Conservation (phyloP, 2,888 invertebrate genomes). For the Anorthoa munda region DNA sequence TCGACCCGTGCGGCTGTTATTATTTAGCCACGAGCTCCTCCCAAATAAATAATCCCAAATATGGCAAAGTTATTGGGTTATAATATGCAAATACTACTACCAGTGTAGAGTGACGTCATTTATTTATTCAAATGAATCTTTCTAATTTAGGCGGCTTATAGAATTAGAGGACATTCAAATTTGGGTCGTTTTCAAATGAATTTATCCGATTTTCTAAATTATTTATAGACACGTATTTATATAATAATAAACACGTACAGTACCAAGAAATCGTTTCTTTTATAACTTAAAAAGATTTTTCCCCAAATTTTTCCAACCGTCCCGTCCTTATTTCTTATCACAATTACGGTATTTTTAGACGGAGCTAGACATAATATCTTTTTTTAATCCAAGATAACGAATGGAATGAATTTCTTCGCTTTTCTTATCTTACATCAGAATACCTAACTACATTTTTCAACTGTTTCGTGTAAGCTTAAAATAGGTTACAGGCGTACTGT, state of each 20-base stretch:
- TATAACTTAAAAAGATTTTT: neutral
- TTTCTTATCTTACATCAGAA: neutral
- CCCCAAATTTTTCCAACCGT: neutral
- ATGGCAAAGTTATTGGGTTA: neutral
- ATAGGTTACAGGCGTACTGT: neutral
- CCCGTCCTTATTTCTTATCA: neutral
- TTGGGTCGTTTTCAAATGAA: neutral
- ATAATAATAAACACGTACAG: neutral
- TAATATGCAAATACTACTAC: too few species aligned
- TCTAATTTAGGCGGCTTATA: too few species aligned
- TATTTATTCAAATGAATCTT: too few species aligned
- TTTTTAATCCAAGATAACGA: neutral
- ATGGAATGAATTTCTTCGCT: neutral
- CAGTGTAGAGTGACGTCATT: neutral
- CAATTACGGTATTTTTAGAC: constrained; percentile 3
- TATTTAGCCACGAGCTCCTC: too few species aligned
- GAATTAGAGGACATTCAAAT: neutral
- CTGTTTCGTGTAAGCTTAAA: constrained; percentile 1
- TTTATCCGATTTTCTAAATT: neutral
- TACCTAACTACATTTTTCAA: neutral
- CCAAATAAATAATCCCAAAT: too few species aligned
- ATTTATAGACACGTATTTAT: neutral
- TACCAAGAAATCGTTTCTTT: neutral
- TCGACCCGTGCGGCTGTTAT: too few species aligned
- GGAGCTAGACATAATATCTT: neutral